Evolutionary conservation across 2,888 invertebrate species (phyloP).

Genomic region (Colostygia pectinataria): DNA sequence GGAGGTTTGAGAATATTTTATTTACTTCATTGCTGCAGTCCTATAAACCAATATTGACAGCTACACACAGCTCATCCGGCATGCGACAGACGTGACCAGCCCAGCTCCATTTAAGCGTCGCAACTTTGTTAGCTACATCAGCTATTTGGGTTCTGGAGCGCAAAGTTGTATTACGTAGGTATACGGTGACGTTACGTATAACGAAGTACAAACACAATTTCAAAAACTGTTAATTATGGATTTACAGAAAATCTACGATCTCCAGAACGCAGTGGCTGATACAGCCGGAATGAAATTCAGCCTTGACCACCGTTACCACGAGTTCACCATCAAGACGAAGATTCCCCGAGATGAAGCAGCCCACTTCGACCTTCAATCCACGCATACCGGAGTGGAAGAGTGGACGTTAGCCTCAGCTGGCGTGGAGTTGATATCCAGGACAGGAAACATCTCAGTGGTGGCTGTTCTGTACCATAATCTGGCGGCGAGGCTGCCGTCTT

Average conservation of each 20-base stretch:
- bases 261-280: slow-evolving; percentile 66
- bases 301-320: slow-evolving; percentile 54
- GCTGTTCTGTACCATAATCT: slow-evolving; percentile 85
- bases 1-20: slow-evolving; percentile 75
- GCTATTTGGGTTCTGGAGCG: too few species aligned
- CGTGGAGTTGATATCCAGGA: slow-evolving; percentile 59
- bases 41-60: too few species aligned
- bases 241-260: slow-evolving; percentile 70
- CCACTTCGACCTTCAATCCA: slow-evolving; percentile 58
- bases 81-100: too few species aligned
- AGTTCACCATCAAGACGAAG: slow-evolving; percentile 61
- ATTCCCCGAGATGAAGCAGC: slow-evolving; percentile 59
- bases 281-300: slow-evolving; percentile 63
- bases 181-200: too few species aligned
- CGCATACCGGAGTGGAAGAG: slow-evolving; percentile 47
- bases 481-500: slow-evolving; percentile 83
- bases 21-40: too few species aligned
- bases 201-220: too few species aligned
- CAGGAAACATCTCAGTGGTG: slow-evolving; percentile 65
- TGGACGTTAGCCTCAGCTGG: slow-evolving; percentile 66
- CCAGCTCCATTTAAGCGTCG: too few species aligned
- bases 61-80: too few species aligned
- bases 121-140: too few species aligned
- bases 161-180: too few species aligned
- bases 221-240: background rate